These are phyloP conservation scores for Sardinella longiceps DNA, from an alignment of 2,797 vertebrate species.

Conservation along the genomic window DNA sequence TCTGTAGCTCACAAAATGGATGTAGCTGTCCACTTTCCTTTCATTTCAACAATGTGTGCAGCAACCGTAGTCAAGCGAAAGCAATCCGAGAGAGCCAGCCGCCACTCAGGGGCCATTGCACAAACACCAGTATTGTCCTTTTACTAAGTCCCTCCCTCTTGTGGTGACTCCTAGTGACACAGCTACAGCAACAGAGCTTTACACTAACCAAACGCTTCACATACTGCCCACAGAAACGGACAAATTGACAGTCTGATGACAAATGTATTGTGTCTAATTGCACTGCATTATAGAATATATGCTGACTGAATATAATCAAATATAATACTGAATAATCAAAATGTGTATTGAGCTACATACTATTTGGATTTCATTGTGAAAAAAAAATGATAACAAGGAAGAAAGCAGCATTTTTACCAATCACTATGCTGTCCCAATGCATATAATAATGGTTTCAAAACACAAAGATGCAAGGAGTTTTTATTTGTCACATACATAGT, in stretches of 20 bases:
- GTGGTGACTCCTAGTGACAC: constrained; percentile 61
- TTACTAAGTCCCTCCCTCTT: constrained; percentile 77
- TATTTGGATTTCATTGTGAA: no score
- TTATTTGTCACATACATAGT: no score
- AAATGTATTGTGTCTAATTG: neutral
- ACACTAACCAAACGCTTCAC: constrained; percentile 6
- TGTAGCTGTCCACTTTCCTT: constrained; percentile 67
- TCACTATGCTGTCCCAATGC: no score
- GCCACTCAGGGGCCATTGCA: constrained; percentile 77
- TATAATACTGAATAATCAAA: no score
- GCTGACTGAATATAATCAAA: no score
- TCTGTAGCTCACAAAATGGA: constrained; percentile 65
- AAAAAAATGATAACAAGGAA: no score
- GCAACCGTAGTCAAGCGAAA: constrained; percentile 73
- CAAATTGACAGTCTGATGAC: neutral
- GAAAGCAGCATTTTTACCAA: no score
- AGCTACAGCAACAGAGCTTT: constrained; percentile 15
- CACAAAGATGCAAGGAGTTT: no score
- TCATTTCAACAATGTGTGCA: constrained; percentile 70
- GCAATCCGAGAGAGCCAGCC: constrained; percentile 69
- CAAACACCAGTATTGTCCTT: constrained; percentile 81
- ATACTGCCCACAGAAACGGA: neutral
- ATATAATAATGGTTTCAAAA: no score
- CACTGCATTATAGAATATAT: no score
- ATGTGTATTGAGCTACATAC: no score